Evolutionary conservation across 2,113 vertebrate species (phyloP).

Genomic region (Zosterops lateralis): DNA sequence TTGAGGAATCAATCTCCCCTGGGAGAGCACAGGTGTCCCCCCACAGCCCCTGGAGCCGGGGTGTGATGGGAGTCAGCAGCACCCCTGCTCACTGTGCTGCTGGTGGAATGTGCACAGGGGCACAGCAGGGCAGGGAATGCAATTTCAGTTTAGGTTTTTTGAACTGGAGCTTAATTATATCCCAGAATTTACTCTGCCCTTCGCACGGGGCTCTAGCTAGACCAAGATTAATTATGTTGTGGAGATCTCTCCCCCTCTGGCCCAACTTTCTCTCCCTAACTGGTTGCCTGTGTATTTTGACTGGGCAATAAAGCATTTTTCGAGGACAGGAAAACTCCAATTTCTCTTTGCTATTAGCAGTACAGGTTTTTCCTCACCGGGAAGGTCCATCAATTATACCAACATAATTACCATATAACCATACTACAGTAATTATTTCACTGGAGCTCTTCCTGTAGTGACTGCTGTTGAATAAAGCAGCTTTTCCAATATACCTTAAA

Average conservation of each 20-base stretch:
- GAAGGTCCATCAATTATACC: conserved; percentile 51
- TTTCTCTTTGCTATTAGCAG: conserved; percentile 4
- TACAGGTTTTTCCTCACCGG: not conserved
- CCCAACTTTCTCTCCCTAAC: not conserved
- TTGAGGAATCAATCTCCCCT: not conserved
- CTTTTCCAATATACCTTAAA: conserved; percentile 5
- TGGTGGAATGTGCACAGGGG: not conserved
- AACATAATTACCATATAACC: conserved; percentile 45
- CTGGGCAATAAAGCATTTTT: conserved; percentile 29
- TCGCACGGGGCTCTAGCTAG: not conserved
- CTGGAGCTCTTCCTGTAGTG: conserved; percentile 25
- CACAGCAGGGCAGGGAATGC: not conserved
- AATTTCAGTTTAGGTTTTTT: not conserved
- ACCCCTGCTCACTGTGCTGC: accelerated
- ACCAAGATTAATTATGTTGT: conserved; percentile 1
- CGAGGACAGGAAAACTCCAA: not conserved
- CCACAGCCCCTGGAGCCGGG: accelerated
- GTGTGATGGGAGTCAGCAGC: not conserved
- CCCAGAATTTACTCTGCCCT: conserved; percentile 9
- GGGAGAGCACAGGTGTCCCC: not conserved
- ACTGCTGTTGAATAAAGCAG: conserved; percentile 13
- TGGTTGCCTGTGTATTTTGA: not conserved
- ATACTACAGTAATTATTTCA: conserved; percentile 24
- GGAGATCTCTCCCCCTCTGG: not conserved
- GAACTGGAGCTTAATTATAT: conserved; percentile 13